Conservation (phyloP, 2,113 vertebrate species). For the Amphiprion ocellaris region DNA sequence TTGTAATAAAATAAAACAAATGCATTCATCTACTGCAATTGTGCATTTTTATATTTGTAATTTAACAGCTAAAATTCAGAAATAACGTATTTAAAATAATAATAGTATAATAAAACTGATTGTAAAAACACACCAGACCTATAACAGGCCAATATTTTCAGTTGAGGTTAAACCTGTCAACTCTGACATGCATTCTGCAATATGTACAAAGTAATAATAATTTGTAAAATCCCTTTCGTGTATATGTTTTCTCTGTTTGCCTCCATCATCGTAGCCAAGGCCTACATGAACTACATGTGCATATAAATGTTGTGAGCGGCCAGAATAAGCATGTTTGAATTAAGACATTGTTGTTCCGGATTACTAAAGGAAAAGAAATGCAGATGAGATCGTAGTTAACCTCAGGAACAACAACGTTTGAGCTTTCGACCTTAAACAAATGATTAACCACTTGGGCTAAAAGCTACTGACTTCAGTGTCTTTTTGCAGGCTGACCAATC, state of each 20-base stretch:
- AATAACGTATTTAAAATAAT: background rate
- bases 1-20: background rate
- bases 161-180: background rate
- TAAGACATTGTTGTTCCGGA: constrained; percentile 82
- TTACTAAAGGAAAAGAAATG: constrained; percentile 84
- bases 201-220: background rate
- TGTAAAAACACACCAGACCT: background rate
- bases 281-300: constrained; percentile 52
- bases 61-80: background rate
- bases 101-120: background rate
- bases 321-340: constrained; percentile 81
- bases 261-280: constrained; percentile 44
- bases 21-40: background rate
- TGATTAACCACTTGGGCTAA: constrained; percentile 79
- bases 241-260: constrained; percentile 1
- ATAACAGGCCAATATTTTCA: background rate
- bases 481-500: constrained; percentile 1
- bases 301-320: constrained; percentile 73
- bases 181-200: background rate
- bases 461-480: constrained; percentile 41
- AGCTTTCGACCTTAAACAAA: constrained; percentile 83
- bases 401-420: constrained; percentile 76
- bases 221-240: background rate
- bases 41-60: background rate
- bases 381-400: constrained; percentile 83